Conservation (phyloP, 2,113 vertebrate species). For the Ploceus nigricollis region DNA sequence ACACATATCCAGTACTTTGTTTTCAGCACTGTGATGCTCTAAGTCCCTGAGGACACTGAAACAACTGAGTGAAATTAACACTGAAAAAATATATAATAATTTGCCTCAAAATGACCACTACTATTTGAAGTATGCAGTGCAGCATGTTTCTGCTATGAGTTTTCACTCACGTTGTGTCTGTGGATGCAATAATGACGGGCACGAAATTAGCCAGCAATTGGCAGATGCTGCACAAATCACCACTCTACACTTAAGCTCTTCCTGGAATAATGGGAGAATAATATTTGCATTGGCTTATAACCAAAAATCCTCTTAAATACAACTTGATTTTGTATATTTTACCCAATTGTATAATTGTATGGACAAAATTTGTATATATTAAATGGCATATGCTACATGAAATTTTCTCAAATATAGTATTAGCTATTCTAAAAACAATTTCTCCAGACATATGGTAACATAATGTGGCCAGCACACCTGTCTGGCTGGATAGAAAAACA, state of each 20-base stretch:
- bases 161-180: background rate
- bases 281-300: slow-evolving; percentile 59
- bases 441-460: slow-evolving; percentile 6
- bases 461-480: slow-evolving; percentile 6
- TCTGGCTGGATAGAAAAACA: background rate
- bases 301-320: slow-evolving; percentile 31
- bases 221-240: background rate
- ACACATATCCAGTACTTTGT: background rate
- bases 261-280: slow-evolving; percentile 49
- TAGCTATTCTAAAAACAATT: slow-evolving; percentile 6
- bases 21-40: background rate
- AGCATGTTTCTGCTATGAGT: background rate
- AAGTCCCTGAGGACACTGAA: background rate
- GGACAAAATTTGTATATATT: background rate
- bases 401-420: slow-evolving; percentile 19
- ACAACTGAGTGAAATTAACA: background rate
- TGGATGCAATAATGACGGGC: background rate
- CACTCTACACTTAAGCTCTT: slow-evolving; percentile 37
- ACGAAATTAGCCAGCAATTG: slow-evolving; percentile 36
- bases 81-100: background rate
- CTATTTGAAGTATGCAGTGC: background rate
- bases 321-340: slow-evolving; percentile 49
- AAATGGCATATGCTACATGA: background rate
- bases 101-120: background rate
- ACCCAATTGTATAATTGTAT: slow-evolving; percentile 42